Evolutionary conservation across 2,113 vertebrate genomes (phyloP), one percentile per base, ranked within the genome.

Genomic region (Brachyistius frenatus): DNA sequence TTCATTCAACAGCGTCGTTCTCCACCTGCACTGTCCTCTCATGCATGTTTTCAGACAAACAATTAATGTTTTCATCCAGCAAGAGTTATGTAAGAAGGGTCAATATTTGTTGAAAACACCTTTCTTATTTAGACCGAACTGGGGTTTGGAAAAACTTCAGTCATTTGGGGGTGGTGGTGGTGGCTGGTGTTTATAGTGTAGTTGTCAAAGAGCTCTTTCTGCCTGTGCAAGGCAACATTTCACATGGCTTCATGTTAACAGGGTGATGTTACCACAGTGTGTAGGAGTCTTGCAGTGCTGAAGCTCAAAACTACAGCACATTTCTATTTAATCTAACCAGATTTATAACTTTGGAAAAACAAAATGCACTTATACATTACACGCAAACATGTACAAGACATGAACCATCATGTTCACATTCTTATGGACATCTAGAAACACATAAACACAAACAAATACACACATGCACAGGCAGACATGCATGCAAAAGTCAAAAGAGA

Each of bases 41-140:
- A 75, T 66, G 69, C 69, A 86, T 86, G 84, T 90, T 90, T 91
- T 90, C 66, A 74, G 76, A 90, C 88, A 89, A 85, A 73, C 85
- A 93, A 91, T 93, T 87, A 85, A 72, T 90, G 86, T 92, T 93
- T 94, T 92, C 69, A 47, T 87, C 86, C 81, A 74, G 69, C 62
- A 82, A 66, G 73, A 76, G 88, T 94, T 92, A 86, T 92, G 84
- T 87, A 94, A 94, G 88, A 80, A 89, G 67, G 74, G 90, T 88
- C 85, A 94, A 94, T 92, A 93, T 95, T 95, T 90, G 88, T 65
- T 86, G 56, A 88, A 92, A 94, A 91, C 75, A 88, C 73, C 83
- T 93, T 83, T 92, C 79, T 90, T 76, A 85, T 88, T 89, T 78
- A 74, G 83, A 71, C 75, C 70, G 68, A 82, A 84, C 68, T 62